Conservation (phyloP, 2,113 vertebrate genomes). For the Cygnus buccinator region DNA sequence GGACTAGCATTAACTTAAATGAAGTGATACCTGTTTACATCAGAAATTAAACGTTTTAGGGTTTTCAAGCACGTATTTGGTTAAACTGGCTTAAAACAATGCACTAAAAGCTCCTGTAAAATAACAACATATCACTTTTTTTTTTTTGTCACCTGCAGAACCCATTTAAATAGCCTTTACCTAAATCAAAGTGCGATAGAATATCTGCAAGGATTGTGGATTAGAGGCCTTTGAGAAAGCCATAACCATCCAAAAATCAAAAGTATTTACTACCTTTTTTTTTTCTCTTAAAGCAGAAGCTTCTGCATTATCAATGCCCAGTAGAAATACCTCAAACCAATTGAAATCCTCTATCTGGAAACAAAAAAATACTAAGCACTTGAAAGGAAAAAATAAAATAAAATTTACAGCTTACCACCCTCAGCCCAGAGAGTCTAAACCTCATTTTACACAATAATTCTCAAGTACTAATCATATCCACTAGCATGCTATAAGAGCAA, state of each 20-base stretch:
- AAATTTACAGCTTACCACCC: background rate
- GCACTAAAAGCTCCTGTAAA: background rate
- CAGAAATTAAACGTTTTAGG: background rate
- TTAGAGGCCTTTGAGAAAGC: background rate
- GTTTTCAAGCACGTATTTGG: background rate
- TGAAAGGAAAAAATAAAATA: background rate
- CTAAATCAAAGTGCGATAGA: background rate
- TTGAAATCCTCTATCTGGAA: background rate
- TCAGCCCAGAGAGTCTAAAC: background rate
- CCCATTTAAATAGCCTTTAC: background rate
- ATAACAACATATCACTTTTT: background rate
- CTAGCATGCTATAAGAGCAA: constrained; percentile 22
- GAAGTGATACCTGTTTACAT: background rate
- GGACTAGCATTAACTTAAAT: background rate
- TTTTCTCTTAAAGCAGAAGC: background rate
- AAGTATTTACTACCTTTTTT: background rate
- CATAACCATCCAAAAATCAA: background rate
- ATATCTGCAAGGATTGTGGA: background rate
- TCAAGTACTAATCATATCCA: constrained; percentile 27
- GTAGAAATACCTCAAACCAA: background rate
- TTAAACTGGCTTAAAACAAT: background rate
- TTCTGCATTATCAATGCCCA: background rate
- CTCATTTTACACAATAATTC: constrained; percentile 36
- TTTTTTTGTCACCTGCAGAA: background rate
- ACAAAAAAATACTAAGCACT: background rate